Evolutionary conservation across 2,797 vertebrate species (phyloP), one percentile per base, ranked within the genome.

Genomic region (Sciaenops ocellatus): DNA sequence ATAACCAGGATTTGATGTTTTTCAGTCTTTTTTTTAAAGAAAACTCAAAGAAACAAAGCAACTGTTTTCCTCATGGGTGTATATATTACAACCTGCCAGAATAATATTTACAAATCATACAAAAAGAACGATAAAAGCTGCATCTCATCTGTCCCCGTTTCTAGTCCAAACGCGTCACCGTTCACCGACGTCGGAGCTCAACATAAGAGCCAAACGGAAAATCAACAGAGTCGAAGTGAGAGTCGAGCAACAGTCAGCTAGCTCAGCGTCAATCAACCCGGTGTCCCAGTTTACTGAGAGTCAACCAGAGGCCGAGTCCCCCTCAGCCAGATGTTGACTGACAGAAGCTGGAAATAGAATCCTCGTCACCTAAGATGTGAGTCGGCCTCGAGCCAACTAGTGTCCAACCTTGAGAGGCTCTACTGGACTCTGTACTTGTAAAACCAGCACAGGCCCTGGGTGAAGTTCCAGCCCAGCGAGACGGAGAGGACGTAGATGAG

Each of bases 391-490:
- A 51, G 78, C 56, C 63, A 20, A 57, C 42, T n/a, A 57, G 77
- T 16, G 74, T 83, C 84, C 78, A 5, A 24, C 11, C 20, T 76
- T 60, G 34, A 42, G 38, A 65, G 22, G 11, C 26, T 84, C 89
- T 96, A 98, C 87, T 96, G 95, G 81, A 99, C 98, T 88, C 98
- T 92, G 91, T 95, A 96, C 82, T 97, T 98, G 89, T 99, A 99
- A 92, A 99, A 99, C 81, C 94, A 96, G 79, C 98, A 99, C 73
- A 99, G 97, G 13, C 95, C 94, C 73, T 47, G 90, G 5, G 98
- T 99, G 89, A 99, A 98, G 93, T 99, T 99, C 98, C 98, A 99
- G 13, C 98, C 97, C 71, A 99, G 92, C 0, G 95, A 96, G 73
- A 99, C 71, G 0, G 98, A 99, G 54, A 99, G 95, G 82, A 98